Percentiles rank a stretch among this genome's conserved stretches.
phyloP scores from a whole-genome alignment of 2,113 vertebrate genomes.

The Pomatostomus ruficeps region DNA sequence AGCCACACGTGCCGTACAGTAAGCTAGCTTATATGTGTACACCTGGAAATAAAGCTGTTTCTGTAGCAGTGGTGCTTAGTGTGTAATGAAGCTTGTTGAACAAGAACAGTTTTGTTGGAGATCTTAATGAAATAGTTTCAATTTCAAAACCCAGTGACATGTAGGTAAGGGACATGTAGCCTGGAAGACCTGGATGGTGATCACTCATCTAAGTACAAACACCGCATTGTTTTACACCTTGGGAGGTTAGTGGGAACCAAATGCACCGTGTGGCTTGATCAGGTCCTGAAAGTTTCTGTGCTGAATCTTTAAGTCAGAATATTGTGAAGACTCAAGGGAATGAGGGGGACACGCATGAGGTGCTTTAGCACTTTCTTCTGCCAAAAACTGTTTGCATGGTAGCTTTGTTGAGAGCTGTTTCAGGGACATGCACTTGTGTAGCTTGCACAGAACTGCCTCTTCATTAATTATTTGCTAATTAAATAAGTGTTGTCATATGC shows the following conservation, averaged over 20 bases:
- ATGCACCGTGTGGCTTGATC: neutral
- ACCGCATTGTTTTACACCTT: neutral
- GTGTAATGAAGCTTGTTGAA: neutral
- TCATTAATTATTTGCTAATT: neutral
- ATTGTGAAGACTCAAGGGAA: neutral
- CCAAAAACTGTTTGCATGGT: rapidly evolving
- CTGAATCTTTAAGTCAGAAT: neutral
- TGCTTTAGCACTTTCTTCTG: neutral
- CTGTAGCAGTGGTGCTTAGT: too few relatives aligned
- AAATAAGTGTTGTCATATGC: neutral
- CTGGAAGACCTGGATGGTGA: neutral
- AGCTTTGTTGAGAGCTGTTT: neutral
- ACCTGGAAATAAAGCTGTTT: neutral
- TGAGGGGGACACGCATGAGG: rapidly evolving
- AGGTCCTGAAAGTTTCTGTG: neutral
- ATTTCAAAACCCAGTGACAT: rapidly evolving
- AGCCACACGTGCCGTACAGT: neutral
- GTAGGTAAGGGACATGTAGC: neutral
- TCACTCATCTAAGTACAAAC: neutral
- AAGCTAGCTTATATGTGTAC: rapidly evolving
- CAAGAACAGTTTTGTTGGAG: neutral
- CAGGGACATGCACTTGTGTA: neutral
- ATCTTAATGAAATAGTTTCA: neutral
- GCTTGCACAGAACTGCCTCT: neutral
- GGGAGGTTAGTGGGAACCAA: neutral